Evolutionary conservation across 2,797 vertebrate species (phyloP), one percentile per base, ranked within the genome.

Genomic region (Erpetoichthys calabaricus): DNA sequence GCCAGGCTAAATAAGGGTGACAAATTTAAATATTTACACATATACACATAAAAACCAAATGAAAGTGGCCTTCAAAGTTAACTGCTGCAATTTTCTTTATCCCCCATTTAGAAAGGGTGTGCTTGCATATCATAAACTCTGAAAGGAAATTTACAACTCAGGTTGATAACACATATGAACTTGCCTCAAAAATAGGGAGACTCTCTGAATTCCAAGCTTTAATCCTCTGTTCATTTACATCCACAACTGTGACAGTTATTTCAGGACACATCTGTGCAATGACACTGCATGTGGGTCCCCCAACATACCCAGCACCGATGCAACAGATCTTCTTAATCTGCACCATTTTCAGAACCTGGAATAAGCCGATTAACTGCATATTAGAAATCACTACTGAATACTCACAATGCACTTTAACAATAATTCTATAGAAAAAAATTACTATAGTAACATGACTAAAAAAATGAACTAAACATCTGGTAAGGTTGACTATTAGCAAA

Each of bases 241-340:
- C 68, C 50, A 72, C 68, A 42, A 70, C 64, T 0, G 59, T 70
- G 8, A 67, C 64, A 1, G 45, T 58, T 45, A 68, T 56, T 4
- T 68, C 66, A 1, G 66, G 68, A 25, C 68, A 68, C 68, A 67
- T 68, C 49, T 68, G 64, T 4, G 70, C 63, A n/a, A 71, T 69
- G 42, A 63, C 63, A 4, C 68, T 68, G 57, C 63, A 72, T 0
- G 68, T 68, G 45, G 67, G 64, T 1, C 70, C 68, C 3, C 63
- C 64, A 2, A 65, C 64, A 6, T 67, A 70, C 3, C 66, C 68
- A 1, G 66, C 63, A 4, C 66, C 64, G 1, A 63, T 65, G 45
- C 63, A 70, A 58, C 64, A 72, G 10, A 67, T 65, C 45, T 51
- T 61, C 42, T 64, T 65, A 41, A 70, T 57, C 9, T 60, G 62